Base-by-base conservation (phyloP, 2,113 vertebrate genomes). In the Grallaria varia region DNA sequence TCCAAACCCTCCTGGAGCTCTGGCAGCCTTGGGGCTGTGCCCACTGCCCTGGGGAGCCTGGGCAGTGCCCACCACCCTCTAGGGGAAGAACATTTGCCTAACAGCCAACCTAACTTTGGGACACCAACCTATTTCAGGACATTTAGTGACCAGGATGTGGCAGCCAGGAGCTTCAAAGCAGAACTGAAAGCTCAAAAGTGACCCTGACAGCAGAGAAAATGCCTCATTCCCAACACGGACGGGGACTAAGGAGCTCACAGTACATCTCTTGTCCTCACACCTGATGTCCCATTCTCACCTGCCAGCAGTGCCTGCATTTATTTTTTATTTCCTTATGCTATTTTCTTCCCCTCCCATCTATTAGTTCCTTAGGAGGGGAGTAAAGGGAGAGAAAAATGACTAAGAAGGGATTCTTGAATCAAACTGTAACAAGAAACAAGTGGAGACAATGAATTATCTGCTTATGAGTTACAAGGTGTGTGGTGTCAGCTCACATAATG, bases 381-480 rank as follows among this genome's bases (percentile, higher is more conserved):
- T 45, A 69, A 84, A 82, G 17, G 44, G 45, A 88, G 22, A 13
- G 50, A 88, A 85, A 95, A 86, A 45, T 76, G 17, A 73, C 21
- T 33, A 49, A 88, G 50, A 77, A 87, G 33, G 39, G n/a, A 80
- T 67, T 63, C 53, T 58, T 42, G 49, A 88, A 53, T 74, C 72
- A 53, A 47, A 67, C 8, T 24, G 27, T 86, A 59, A 89, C 80
- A 93, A 84, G 68, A 84, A 90, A 84, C 69, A 84, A 91, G 77
- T 84, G 74, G 74, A 92, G 60, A 71, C 91, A 89, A 53, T 9
- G 25, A 89, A n/a, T 73, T 73, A 81, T 49, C 86, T 92, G 50
- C 56, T 83, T 77, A 64, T 50, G 95, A 88, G 31, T 90, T 95
- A 71, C 67, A 63, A 94, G 84, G 90, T 28, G 55, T 90, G 78